These are phyloP conservation scores for Phortica variegata DNA, from an alignment of 1,140 invertebrate species.

Conservation along the genomic window DNA sequence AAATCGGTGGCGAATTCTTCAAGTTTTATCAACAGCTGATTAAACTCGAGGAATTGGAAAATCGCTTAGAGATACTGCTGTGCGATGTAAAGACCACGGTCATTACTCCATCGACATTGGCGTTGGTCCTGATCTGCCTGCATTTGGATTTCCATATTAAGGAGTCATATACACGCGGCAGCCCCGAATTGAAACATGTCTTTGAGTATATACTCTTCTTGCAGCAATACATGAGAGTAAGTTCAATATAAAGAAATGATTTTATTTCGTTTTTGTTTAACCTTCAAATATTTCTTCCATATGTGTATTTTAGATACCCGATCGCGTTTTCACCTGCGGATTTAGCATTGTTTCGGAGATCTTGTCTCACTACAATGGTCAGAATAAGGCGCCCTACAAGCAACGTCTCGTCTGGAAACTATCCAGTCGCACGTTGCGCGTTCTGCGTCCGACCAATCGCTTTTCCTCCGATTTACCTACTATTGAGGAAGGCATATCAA, in stretches of 20 bases:
- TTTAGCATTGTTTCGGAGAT: constrained; percentile 64
- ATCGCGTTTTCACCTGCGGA: constrained; percentile 64
- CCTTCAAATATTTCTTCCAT: background rate
- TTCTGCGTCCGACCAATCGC: constrained; percentile 72
- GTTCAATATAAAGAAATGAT: constrained; percentile 1
- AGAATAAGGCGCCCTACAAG: constrained; percentile 68
- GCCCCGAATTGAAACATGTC: constrained; percentile 51
- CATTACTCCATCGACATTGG: constrained; percentile 67
- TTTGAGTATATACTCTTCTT: constrained; percentile 55
- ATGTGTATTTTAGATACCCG: constrained; percentile 62
- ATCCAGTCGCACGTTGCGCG: constrained; percentile 66
- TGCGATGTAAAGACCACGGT: constrained; percentile 72
- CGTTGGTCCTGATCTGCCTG: constrained; percentile 69
- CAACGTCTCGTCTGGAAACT: constrained; percentile 74
- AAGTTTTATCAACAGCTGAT: constrained; percentile 56
- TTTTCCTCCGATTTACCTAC: constrained; percentile 71
- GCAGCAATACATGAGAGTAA: constrained; percentile 51
- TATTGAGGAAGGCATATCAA: constrained; percentile 65
- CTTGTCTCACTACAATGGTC: constrained; percentile 69
- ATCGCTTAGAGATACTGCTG: constrained; percentile 69
- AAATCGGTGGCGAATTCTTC: constrained; percentile 58
- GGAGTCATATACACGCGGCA: constrained; percentile 50
- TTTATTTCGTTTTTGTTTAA: background rate
- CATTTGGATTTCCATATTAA: constrained; percentile 63
- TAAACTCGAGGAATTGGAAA: constrained; percentile 62